Percentiles rank a stretch among this genome's conserved stretches.
phyloP scores from a whole-genome alignment of 2,888 invertebrate genomes.

The Brassicogethes aeneus region DNA sequence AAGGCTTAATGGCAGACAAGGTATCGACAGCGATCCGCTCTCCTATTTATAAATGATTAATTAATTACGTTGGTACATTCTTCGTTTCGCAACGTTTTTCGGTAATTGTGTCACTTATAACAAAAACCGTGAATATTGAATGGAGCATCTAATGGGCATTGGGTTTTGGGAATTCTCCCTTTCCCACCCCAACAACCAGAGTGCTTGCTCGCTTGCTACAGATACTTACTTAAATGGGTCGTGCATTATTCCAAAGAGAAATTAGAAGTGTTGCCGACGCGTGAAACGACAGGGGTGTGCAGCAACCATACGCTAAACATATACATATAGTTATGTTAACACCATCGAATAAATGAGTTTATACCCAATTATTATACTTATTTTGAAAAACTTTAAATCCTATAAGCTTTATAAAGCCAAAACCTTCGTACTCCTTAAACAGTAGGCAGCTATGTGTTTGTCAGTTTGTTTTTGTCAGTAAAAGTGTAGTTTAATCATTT shows the following conservation, averaged over 20 bases:
- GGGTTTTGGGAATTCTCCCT: neutral
- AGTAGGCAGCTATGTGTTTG: no score
- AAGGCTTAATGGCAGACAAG: no score
- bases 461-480: no score
- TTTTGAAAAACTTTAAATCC: no score
- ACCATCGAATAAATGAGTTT: no score
- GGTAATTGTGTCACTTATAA: neutral
- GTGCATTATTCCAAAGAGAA: neutral
- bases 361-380: no score
- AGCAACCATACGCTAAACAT: no score
- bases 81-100: conserved; percentile 1
- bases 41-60: neutral
- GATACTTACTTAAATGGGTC: neutral
- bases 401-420: no score
- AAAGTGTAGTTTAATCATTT: no score
- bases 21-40: no score
- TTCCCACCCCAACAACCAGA: neutral
- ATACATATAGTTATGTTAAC: no score
- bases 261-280: neutral
- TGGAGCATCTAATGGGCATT: neutral
- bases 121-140: neutral
- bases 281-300: neutral
- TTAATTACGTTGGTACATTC: neutral
- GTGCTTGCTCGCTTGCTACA: neutral
- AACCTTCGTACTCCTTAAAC: no score